Base-by-base conservation (phyloP, 1,140 invertebrate species). In the Danaus melanippus region DNA sequence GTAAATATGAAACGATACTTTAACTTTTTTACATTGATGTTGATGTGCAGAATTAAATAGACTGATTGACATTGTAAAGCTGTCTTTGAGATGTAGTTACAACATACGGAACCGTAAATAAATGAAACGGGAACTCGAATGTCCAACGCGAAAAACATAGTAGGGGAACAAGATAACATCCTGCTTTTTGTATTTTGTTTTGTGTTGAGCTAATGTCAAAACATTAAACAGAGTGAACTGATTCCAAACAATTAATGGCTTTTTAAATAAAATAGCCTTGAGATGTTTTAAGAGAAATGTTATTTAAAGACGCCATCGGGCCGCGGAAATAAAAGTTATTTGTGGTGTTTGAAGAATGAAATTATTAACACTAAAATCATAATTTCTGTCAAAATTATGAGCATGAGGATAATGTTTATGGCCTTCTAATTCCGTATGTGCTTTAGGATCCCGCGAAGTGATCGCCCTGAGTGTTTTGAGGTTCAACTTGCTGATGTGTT, bases 261-360 rank as follows among this genome's bases (percentile, higher is more conserved):
- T 65, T 62, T 66, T 57, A 78, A 81, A 69, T 80, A 79, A 79
- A 75, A 75, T 60, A 79, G 67, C 77, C 72, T 78, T 83, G 76
- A 72, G 56, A 12, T 64, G 60, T 50, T 50, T 50, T 42, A 41
- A 50, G 39, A 42, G 9, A 50, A 50, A 12, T 50, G 41, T 50
- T 42, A 50, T 42, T 50, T 42, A 49, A 49, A 42, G 39, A 17
- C 12, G 49, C 17, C 40, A 17, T 50, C 12, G 17, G 10, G 1
- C 41, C 40, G 41, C 49, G 49, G 41, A 50, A 50, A 50, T 50
- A 21, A 50, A 32, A 32, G 21, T 32, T 32, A 32, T 32, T 32
- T 32, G 21, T 32, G 6, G 21, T 32, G 21, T 47, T 51, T 51
- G 55, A 64, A 32, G 60, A 47, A 59, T 67, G 66, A 64, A 56